Evolutionary conservation across 1,140 invertebrate genomes (phyloP).

Genomic region (Megathymus violae): DNA sequence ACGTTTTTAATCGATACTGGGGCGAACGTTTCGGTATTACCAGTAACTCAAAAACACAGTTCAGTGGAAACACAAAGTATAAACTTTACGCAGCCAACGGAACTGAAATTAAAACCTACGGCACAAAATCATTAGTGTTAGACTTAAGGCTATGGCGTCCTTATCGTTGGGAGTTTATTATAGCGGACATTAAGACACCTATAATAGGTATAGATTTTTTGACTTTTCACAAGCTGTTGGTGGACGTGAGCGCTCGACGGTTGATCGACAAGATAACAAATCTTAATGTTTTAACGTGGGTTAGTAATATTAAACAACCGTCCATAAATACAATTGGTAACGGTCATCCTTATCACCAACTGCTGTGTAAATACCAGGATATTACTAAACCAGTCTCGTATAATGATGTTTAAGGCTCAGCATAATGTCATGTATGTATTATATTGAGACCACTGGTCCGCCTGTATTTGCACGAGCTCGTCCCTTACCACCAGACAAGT

Average conservation of each 20-base stretch:
- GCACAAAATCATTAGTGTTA: background rate
- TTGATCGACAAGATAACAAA: too few species aligned
- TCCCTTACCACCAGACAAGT: constrained; percentile 1
- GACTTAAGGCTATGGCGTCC: constrained; percentile 6
- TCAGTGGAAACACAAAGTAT: too few species aligned
- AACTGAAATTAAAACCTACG: background rate
- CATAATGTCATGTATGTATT: too few species aligned
- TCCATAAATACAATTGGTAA: background rate
- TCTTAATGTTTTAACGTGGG: too few species aligned
- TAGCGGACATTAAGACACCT: background rate
- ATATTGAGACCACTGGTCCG: background rate
- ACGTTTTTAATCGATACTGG: too few species aligned
- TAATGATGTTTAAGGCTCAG: background rate
- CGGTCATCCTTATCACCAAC: background rate
- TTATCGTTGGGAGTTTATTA: background rate
- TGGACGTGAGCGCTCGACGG: too few species aligned
- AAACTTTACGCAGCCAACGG: constrained; percentile 5
- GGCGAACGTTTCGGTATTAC: too few species aligned
- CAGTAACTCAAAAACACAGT: too few species aligned
- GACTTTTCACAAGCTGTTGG: too few species aligned
- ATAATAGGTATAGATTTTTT: too few species aligned
- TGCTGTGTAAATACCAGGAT: too few species aligned
- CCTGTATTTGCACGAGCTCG: background rate
- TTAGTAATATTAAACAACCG: background rate
- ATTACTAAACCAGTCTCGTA: background rate